Evolutionary conservation across 2,113 vertebrate species (phyloP), one percentile per base, ranked within the genome.

Genomic region (Xiphophorus maculatus): DNA sequence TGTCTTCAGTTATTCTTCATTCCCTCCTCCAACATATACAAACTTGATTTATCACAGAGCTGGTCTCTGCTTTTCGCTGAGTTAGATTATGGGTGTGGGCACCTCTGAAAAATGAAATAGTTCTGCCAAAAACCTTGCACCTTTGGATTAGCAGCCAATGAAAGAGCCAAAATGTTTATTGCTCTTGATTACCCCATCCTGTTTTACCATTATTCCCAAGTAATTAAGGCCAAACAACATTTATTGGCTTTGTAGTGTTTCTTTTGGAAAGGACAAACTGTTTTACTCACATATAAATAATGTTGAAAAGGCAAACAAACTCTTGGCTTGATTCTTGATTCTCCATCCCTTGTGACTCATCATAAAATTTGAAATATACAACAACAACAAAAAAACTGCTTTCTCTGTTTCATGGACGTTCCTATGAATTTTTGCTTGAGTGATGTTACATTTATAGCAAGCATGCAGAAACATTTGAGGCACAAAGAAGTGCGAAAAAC

Each of bases 61-160:
- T 65, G 71, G 54, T 63, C 74, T 81, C 33, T 40, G 27, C 30
- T 25, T 44, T 61, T 71, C 63, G 63, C 69, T 48, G 15, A 42
- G 15, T 71, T 64, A 54, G 2, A 48, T 17, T 66, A 15, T n/a
- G 10, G 30, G 19, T 1, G 0, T 19, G 78, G 63, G 32, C 37
- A 0, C 8, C 74, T 72, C 66, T 63, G 35, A 32, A 76, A 74
- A 70, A 71, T 81, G 10, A 60, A 69, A 28, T 11, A 1, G 13
- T 4, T 0, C 27, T 74, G 13, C 44, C 70, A 76, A 42, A 44
- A 62, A 32, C 17, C 51, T 73, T 12, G 30, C 5, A 15, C 29
- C 32, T 61, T 0, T 33, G 51, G 63, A 70, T 63, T 19, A 79
- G 1, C 15, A 19, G 1, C 37, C 8, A 48, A 64, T 32, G 33